phyloP scores from a whole-genome alignment of 2,113 vertebrate genomes.

The Gopherus flavomarginatus region DNA sequence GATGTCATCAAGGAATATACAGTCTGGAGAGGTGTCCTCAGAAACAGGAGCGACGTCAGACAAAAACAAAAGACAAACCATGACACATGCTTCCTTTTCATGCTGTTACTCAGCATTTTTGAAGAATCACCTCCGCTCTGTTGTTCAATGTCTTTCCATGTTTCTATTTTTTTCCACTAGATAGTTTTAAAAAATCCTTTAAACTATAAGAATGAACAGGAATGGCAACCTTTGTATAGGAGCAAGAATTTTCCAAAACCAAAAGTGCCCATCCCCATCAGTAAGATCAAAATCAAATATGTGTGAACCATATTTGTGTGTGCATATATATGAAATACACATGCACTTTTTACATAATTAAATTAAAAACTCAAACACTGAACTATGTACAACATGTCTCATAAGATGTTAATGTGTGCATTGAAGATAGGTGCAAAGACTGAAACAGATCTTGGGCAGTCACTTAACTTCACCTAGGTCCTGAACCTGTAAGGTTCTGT shows the following conservation, averaged over 20 bases:
- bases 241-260: neutral
- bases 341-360: neutral
- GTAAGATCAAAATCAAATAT: neutral
- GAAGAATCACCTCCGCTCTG: neutral
- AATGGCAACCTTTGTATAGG: neutral
- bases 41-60: conserved; percentile 7
- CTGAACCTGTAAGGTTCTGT: neutral
- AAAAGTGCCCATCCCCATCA: neutral
- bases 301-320: neutral
- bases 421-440: neutral
- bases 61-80: neutral
- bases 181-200: neutral
- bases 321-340: neutral
- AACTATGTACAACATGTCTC: neutral
- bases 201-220: neutral
- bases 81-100: neutral
- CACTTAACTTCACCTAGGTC: neutral
- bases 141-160: neutral
- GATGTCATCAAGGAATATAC: conserved; percentile 25
- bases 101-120: neutral
- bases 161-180: neutral
- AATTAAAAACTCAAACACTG: neutral
- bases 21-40: neutral
- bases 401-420: neutral
- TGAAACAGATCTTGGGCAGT: neutral